These are phyloP conservation scores for Xestia ashworthii DNA, from an alignment of 2,888 invertebrate species.

Conservation along the genomic window DNA sequence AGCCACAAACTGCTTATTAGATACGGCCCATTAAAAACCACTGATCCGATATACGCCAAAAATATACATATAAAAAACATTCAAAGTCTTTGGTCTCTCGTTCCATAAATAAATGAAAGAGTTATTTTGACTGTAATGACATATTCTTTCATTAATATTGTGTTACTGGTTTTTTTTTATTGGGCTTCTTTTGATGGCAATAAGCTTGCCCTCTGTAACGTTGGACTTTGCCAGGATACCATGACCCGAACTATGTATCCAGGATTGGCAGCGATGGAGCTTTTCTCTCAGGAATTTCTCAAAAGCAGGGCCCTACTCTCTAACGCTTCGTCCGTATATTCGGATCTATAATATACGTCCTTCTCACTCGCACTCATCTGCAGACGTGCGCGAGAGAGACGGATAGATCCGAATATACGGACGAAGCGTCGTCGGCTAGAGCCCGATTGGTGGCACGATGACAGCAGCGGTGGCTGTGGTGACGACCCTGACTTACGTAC, in stretches of 20 bases:
- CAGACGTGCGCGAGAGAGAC: too few species aligned
- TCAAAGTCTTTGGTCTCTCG: constrained; percentile 21
- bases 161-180: not conserved
- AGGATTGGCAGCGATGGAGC: too few species aligned
- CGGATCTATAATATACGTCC: too few species aligned
- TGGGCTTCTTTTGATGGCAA: not conserved
- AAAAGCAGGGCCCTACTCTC: not conserved
- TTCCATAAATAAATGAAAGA: constrained; percentile 41
- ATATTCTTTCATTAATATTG: constrained; percentile 37
- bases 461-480: too few species aligned
- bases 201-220: not conserved
- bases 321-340: too few species aligned
- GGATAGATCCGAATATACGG: too few species aligned
- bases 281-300: not conserved
- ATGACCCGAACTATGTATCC: too few species aligned
- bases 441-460: too few species aligned
- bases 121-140: constrained; percentile 54
- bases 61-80: constrained; percentile 13
- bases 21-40: constrained; percentile 54
- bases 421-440: too few species aligned
- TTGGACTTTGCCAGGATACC: not conserved
- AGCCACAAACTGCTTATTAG: constrained; percentile 58
- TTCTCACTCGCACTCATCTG: too few species aligned
- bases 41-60: constrained; percentile 46
- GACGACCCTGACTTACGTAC: too few species aligned